Conservation (phyloP, 2,888 invertebrate genomes). For the Ectobius pallidus region DNA sequence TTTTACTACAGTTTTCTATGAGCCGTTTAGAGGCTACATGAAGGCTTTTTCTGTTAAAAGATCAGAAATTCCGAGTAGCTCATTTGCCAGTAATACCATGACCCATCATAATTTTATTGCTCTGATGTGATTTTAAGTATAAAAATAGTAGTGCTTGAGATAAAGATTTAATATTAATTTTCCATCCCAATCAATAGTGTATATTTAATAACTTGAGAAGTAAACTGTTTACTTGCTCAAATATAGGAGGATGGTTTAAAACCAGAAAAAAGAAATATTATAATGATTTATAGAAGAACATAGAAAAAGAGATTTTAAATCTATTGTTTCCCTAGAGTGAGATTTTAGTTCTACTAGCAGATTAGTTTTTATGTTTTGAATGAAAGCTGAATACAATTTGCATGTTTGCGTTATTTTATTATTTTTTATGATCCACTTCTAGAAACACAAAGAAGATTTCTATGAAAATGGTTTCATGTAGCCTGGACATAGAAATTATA, state of each 20-base stretch:
- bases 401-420: not conserved
- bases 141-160: no score
- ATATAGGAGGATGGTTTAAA: no score
- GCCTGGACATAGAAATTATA: constrained; percentile 12
- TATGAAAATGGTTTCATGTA: constrained; percentile 17
- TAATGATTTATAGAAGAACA: no score
- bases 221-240: no score
- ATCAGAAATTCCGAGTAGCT: not conserved
- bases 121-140: not conserved
- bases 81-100: constrained; percentile 2
- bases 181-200: no score
- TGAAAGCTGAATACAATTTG: not conserved
- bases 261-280: no score
- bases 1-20: constrained; percentile 3
- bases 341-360: not conserved
- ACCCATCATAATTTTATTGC: not conserved
- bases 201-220: no score
- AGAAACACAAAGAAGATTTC: not conserved
- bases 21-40: constrained; percentile 4
- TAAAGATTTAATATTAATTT: no score
- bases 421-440: not conserved
- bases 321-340: not conserved
- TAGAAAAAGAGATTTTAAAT: no score
- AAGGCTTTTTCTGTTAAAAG: not conserved
- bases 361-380: not conserved